Evolutionary conservation across 2,888 invertebrate species (phyloP).

Genomic region (Hypomecis atomaria): DNA sequence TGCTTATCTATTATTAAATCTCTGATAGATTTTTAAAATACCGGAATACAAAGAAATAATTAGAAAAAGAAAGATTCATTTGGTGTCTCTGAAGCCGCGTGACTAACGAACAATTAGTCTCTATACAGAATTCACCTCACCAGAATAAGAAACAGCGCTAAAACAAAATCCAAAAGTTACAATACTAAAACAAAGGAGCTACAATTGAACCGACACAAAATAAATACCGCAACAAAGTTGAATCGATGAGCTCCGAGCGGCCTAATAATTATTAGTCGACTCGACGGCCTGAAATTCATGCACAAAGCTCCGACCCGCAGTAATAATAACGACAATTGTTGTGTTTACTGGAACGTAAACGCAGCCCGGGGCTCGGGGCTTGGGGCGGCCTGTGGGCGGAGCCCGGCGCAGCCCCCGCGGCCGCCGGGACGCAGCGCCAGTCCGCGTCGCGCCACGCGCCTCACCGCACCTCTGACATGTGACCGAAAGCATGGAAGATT

Average conservation of each 20-base stretch:
- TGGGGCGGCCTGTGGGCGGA: slow-evolving; percentile 46
- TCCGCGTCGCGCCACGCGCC: slow-evolving; percentile 76
- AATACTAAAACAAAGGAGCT: slow-evolving; percentile 41
- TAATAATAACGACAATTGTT: slow-evolving; percentile 85
- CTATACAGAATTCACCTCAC: background rate
- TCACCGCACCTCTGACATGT: slow-evolving; percentile 78
- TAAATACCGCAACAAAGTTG: slow-evolving; percentile 75
- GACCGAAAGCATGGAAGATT: slow-evolving; percentile 79
- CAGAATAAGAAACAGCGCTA: slow-evolving; percentile 7
- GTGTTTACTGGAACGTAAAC: slow-evolving; percentile 85
- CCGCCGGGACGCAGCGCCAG: slow-evolving; percentile 68
- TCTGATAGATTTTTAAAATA: too few relatives aligned
- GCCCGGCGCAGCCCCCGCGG: slow-evolving; percentile 54
- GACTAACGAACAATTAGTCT: background rate
- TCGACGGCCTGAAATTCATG: slow-evolving; percentile 84
- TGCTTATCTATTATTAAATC: too few relatives aligned
- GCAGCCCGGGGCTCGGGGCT: slow-evolving; percentile 53
- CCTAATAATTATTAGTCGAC: slow-evolving; percentile 83
- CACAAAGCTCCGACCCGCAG: slow-evolving; percentile 84
- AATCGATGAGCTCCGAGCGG: slow-evolving; percentile 76
- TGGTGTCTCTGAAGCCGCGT: background rate
- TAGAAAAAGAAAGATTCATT: too few relatives aligned
- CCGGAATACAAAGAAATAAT: too few relatives aligned
- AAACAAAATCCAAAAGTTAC: slow-evolving; percentile 30
- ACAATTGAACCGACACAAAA: slow-evolving; percentile 54